These are phyloP conservation scores for Ornithoptera alexandrae DNA, from an alignment of 2,888 invertebrate species.

Conservation along the genomic window DNA sequence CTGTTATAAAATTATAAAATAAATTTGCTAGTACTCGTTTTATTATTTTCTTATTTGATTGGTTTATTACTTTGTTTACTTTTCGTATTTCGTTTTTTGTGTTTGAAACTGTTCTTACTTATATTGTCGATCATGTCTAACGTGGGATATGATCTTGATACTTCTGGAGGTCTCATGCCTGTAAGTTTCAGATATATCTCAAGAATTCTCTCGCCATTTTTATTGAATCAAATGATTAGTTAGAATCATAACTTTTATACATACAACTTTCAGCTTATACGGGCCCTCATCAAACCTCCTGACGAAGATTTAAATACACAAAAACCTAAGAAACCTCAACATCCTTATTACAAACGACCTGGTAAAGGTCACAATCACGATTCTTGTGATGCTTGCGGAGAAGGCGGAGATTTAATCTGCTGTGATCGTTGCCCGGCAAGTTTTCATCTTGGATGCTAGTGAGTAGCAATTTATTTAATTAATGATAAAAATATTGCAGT, in stretches of 20 bases:
- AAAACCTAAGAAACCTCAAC: slow-evolving; percentile 83
- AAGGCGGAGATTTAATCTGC: slow-evolving; percentile 96
- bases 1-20: neutral
- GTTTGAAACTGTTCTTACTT: slow-evolving; percentile 1
- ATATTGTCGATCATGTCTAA: slow-evolving; percentile 57
- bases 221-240: neutral
- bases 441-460: slow-evolving; percentile 98
- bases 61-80: slow-evolving; percentile 1
- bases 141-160: slow-evolving; percentile 87
- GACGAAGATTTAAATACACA: slow-evolving; percentile 83
- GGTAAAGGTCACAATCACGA: slow-evolving; percentile 96
- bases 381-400: slow-evolving; percentile 95
- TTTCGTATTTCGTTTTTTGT: neutral
- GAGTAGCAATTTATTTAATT: slow-evolving; percentile 54
- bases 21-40: neutral
- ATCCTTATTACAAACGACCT: slow-evolving; percentile 91
- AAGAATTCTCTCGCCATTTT: slow-evolving; percentile 5
- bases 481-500: too few relatives aligned
- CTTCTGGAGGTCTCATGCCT: slow-evolving; percentile 92
- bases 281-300: slow-evolving; percentile 93
- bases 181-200: slow-evolving; percentile 73
- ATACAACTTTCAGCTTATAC: slow-evolving; percentile 85
- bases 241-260: slow-evolving; percentile 32
- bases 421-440: slow-evolving; percentile 98
- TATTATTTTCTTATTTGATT: neutral